These are phyloP conservation scores for Drosophila azteca DNA, from an alignment of 1,140 invertebrate species.

Conservation along the genomic window DNA sequence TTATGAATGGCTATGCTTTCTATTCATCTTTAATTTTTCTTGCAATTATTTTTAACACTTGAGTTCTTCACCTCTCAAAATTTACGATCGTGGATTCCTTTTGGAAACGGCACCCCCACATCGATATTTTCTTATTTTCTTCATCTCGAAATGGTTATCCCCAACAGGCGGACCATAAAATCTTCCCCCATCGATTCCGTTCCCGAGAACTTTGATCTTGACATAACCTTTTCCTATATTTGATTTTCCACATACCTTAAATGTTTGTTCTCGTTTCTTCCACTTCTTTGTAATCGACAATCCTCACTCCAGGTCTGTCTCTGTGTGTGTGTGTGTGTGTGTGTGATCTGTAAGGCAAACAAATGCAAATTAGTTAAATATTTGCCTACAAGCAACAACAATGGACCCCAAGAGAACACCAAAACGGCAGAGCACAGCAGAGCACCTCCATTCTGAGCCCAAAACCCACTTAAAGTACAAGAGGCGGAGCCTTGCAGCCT, in stretches of 20 bases:
- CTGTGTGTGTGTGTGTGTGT: constrained; percentile 26
- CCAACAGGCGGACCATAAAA: background rate
- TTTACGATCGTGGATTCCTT: too few relatives aligned
- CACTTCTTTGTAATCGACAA: constrained; percentile 29
- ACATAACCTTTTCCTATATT: constrained; percentile 56
- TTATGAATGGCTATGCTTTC: too few relatives aligned
- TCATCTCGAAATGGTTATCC: too few relatives aligned
- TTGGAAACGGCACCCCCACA: too few relatives aligned
- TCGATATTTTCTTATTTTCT: too few relatives aligned
- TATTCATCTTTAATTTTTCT: too few relatives aligned
- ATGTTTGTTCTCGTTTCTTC: constrained; percentile 51
- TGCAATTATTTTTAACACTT: too few relatives aligned
- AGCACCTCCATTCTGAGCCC: constrained; percentile 50
- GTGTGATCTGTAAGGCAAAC: constrained; percentile 67
- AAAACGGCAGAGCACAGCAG: background rate
- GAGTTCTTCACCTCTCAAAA: too few relatives aligned
- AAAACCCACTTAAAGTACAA: constrained; percentile 73
- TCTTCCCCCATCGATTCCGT: constrained; percentile 4
- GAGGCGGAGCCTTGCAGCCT: constrained; percentile 8
- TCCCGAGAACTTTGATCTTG: constrained; percentile 28
- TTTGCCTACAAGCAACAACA: constrained; percentile 47
- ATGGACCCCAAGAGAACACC: constrained; percentile 20
- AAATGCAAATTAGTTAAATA: constrained; percentile 78
- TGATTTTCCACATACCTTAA: constrained; percentile 63
- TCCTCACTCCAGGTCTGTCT: constrained; percentile 18